phyloP scores from a whole-genome alignment of 1,140 invertebrate genomes.

The Eufriesea mexicana region DNA sequence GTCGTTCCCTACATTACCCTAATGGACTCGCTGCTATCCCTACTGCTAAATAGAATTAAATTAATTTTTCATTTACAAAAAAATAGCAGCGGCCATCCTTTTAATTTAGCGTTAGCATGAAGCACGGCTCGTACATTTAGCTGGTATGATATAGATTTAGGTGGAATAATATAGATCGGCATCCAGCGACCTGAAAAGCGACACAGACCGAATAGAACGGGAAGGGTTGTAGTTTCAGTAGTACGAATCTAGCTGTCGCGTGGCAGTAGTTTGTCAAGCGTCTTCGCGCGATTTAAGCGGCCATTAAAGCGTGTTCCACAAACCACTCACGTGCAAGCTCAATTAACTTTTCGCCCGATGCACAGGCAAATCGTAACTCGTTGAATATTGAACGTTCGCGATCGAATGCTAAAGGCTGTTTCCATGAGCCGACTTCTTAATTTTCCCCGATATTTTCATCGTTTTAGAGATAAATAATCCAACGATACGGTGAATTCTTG shows the following conservation, averaged over 20 bases:
- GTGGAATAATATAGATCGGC: neutral
- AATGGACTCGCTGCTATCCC: neutral
- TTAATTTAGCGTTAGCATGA: neutral
- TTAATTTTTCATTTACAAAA: neutral
- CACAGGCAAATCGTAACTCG: neutral
- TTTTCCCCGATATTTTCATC: neutral
- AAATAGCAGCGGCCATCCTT: neutral
- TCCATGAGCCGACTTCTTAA: neutral
- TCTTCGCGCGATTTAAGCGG: neutral
- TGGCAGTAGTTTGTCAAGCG: neutral
- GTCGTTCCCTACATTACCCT: neutral
- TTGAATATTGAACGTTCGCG: neutral
- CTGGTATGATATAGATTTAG: no score
- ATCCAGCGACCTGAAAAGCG: neutral
- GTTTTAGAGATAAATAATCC: neutral
- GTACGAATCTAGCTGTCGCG: slow-evolving; percentile 16
- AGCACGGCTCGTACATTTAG: neutral
- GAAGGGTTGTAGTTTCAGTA: neutral
- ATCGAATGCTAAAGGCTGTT: neutral
- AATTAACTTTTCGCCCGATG: neutral
- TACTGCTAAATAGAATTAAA: neutral
- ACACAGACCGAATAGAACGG: neutral
- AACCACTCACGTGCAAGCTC: neutral
- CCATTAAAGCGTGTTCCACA: neutral
- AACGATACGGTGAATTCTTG: no score